These are phyloP conservation scores for Orthosia gracilis DNA, from an alignment of 2,888 invertebrate genomes.

Conservation along the genomic window DNA sequence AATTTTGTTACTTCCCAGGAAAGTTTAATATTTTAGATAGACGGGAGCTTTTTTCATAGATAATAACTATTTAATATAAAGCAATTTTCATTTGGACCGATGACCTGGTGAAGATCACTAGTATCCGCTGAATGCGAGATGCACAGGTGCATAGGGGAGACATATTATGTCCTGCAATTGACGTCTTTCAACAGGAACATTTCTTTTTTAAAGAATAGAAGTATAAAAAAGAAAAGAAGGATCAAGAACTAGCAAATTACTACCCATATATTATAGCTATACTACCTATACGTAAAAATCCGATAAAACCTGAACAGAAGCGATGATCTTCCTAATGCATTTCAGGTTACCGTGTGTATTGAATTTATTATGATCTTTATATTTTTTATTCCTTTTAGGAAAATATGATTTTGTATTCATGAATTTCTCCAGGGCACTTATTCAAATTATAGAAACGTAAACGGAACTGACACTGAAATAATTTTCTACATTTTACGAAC, in stretches of 20 bases:
- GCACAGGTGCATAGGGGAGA: no score
- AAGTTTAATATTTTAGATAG: background rate
- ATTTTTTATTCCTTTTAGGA: slow-evolving; percentile 6
- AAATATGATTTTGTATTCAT: slow-evolving; percentile 16
- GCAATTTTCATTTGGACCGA: no score
- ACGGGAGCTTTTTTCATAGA: background rate
- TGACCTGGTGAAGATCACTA: no score
- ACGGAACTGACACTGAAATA: background rate
- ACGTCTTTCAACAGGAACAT: no score
- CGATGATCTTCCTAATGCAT: background rate
- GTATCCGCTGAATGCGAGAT: no score
- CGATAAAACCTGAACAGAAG: background rate
- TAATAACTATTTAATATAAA: background rate
- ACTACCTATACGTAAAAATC: no score
- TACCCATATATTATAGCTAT: no score
- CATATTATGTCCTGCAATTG: no score
- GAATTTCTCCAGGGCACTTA: slow-evolving; percentile 12
- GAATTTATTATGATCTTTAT: background rate
- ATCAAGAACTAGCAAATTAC: background rate
- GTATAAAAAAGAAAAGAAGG: no score
- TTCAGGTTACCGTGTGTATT: slow-evolving; percentile 2
- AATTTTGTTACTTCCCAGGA: background rate
- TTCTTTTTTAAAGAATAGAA: no score
- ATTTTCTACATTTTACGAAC: background rate
- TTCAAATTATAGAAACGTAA: slow-evolving; percentile 3